Base-by-base conservation (phyloP, 2,888 invertebrate species). In the Melanostoma mellinum region DNA sequence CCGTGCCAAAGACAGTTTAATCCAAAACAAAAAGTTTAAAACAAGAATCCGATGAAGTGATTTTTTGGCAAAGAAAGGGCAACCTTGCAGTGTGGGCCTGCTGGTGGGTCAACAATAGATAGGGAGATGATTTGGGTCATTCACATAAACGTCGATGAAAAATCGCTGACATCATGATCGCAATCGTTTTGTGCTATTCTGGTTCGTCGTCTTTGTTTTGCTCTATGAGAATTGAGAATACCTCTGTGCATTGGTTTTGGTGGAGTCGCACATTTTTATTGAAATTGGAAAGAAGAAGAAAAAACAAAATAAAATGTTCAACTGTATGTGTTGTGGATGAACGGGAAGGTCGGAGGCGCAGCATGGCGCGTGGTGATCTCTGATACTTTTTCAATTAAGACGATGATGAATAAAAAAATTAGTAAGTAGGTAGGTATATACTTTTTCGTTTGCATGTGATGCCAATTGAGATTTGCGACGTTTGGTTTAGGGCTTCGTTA, bases 81-180 rank as follows among this genome's bases (percentile, higher is more conserved):
- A 53, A 53, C 53, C 53, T 53, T 53, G 53, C 33, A n/a, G 20
- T 36, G 44, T 20, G 53, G 50, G 38, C 20, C 50, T 58, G 42
- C n/a, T 36, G n/a, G 20, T 52, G 48, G 50, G 20, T 40, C 44
- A 20, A 58, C 32, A 42, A 44, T 36, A 42, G 50, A 53, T 53
- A 60, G 38, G 58, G n/a, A 20, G 33, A 38, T 38, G 44, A 69
- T 65, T 2, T 44, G 53, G 63, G 65, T 71, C 75, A 75, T 35
- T 60, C 60, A 75, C 36, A 63, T 55, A 73, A 73, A 77, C 72
- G 53, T 38, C 6, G n/a, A 30, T 10, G 40, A 48, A 81, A 61
- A 69, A 56, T 71, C 58, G 74, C 71, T 79, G 74, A 79, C 79
- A 79, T 61, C 65, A 67, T 60, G 82, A 78, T 74, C 69, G 32